Evolutionary conservation across 1,140 invertebrate species (phyloP).

Genomic region (Brachionus paranguensis): DNA sequence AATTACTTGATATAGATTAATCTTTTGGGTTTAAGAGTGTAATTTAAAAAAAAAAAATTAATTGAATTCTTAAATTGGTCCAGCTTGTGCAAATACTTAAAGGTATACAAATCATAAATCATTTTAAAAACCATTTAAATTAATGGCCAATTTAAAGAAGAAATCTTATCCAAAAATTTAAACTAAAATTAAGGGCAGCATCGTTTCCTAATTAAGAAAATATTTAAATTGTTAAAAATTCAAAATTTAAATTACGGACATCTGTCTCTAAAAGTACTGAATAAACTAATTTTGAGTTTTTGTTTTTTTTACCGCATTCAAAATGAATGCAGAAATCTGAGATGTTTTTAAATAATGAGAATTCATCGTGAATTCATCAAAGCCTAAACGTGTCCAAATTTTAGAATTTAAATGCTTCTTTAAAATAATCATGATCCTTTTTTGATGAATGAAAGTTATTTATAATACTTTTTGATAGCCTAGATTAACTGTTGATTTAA

Average conservation of each 20-base stretch:
- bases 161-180: background rate
- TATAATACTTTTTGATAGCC: background rate
- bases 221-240: background rate
- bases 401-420: background rate
- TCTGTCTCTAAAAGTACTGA: background rate
- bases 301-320: background rate
- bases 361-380: background rate
- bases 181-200: background rate
- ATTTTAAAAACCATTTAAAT: background rate
- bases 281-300: background rate
- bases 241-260: background rate
- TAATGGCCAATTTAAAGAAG: background rate
- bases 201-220: background rate
- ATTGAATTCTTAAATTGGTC: background rate
- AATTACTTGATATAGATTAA: background rate
- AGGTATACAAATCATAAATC: background rate
- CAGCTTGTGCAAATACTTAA: background rate
- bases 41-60: background rate
- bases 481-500: background rate
- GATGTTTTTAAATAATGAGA: background rate
- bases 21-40: background rate
- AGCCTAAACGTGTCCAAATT: background rate
- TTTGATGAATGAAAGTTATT: background rate
- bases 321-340: background rate
- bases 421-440: background rate